Evolutionary conservation across 2,113 vertebrate genomes (phyloP).

Genomic region (Anser cygnoides): DNA sequence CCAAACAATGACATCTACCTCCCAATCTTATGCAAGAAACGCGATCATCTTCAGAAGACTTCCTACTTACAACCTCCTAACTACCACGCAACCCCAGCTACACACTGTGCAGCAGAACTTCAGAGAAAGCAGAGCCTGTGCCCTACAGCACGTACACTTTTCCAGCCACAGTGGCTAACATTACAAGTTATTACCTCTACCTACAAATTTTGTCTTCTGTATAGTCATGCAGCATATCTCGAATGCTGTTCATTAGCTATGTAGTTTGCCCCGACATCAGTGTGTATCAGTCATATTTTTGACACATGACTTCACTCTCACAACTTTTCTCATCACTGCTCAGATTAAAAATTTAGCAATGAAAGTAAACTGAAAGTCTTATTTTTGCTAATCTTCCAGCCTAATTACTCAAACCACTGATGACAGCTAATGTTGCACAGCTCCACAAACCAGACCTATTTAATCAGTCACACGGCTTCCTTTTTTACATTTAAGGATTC

Average conservation of each 20-base stretch:
- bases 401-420: neutral
- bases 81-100: neutral
- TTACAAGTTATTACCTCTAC: neutral
- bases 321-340: neutral
- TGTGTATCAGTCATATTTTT: neutral
- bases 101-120: neutral
- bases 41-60: neutral
- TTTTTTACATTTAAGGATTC: neutral
- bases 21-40: neutral
- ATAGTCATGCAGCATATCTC: neutral
- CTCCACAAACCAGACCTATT: neutral
- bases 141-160: neutral
- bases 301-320: neutral
- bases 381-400: neutral
- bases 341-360: neutral
- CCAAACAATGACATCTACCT: neutral
- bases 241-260: neutral
- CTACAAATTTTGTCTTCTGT: neutral
- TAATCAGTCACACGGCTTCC: neutral
- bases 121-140: neutral
- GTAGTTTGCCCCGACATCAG: neutral
- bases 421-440: neutral
- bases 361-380: neutral
- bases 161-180: neutral
- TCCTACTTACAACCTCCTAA: neutral